phyloP scores from a whole-genome alignment of 1,140 invertebrate species.

The Bathynomus jamesi region DNA sequence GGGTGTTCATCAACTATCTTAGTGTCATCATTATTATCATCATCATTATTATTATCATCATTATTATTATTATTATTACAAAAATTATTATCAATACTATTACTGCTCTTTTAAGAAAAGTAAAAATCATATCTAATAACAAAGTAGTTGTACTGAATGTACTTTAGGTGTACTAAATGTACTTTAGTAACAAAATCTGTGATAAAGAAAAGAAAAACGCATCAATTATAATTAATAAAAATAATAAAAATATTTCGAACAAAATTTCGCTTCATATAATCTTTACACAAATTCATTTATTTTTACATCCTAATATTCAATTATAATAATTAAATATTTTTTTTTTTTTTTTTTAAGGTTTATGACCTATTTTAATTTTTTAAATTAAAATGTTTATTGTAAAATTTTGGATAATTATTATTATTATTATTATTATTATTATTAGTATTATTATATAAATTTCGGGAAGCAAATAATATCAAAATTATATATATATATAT shows the following conservation, averaged over 20 bases:
- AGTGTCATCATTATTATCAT: background rate
- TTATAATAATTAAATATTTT: background rate
- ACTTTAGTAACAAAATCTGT: no score
- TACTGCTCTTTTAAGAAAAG: background rate
- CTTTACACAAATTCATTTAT: no score
- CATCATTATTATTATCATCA: background rate
- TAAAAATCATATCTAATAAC: background rate
- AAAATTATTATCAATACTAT: background rate
- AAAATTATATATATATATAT: background rate
- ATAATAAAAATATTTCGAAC: background rate
- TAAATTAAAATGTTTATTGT: background rate
- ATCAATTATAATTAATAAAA: background rate
- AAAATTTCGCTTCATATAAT: no score
- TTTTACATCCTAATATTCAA: background rate
- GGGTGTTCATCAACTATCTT: background rate
- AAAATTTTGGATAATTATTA: background rate
- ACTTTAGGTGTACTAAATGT: no score
- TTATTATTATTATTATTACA: constrained; percentile 1
- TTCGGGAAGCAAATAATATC: no score
- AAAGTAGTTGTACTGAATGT: background rate
- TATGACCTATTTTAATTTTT: background rate
- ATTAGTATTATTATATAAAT: background rate
- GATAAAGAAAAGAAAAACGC: no score
- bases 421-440: background rate
- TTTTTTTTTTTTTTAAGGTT: background rate